Conservation (phyloP, 2,797 vertebrate species). For the Rhabdophis nuchalis region DNA sequence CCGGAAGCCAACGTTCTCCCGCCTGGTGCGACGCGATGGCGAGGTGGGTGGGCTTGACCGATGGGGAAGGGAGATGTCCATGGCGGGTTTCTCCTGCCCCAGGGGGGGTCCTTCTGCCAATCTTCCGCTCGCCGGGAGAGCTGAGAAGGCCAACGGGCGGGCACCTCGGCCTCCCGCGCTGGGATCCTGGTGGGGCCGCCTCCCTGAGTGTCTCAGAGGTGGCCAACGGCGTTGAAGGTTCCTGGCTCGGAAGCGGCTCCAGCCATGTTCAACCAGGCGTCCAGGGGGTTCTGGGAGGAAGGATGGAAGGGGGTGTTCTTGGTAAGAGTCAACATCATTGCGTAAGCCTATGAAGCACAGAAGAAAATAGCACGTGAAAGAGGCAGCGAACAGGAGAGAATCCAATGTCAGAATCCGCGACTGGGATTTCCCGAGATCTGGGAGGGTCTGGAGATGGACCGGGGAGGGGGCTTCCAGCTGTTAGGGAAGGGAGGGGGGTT, state of each 20-base stretch:
- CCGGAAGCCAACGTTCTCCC: slow-evolving; percentile 26
- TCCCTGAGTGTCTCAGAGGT: slow-evolving; percentile 79
- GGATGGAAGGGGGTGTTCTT: slow-evolving; percentile 92
- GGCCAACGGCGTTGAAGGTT: slow-evolving; percentile 94
- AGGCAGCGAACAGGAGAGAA: not conserved
- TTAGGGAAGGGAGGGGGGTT: not conserved
- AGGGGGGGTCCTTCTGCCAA: slow-evolving; percentile 42
- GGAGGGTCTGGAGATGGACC: not conserved
- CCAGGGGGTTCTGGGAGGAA: slow-evolving; percentile 95
- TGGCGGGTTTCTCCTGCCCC: slow-evolving; percentile 44
- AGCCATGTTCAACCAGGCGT: slow-evolving; percentile 95
- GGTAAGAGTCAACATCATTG: slow-evolving; percentile 99
- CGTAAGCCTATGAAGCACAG: slow-evolving; percentile 84
- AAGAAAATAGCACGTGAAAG: slow-evolving; percentile 37
- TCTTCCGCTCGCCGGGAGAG: slow-evolving; percentile 49
- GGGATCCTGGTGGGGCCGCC: slow-evolving; percentile 47
- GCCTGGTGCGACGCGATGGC: slow-evolving; percentile 11
- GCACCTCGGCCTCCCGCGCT: slow-evolving; percentile 41
- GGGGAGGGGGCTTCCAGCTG: not conserved
- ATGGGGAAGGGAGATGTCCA: slow-evolving; percentile 25
- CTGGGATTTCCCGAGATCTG: not conserved
- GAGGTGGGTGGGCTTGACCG: slow-evolving; percentile 40
- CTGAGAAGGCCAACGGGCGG: slow-evolving; percentile 45
- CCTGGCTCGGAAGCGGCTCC: slow-evolving; percentile 88
- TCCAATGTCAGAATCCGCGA: rapidly evolving